Evolutionary conservation across 2,797 vertebrate species (phyloP), one percentile per base, ranked within the genome.

Genomic region (Aphelocoma californica): DNA sequence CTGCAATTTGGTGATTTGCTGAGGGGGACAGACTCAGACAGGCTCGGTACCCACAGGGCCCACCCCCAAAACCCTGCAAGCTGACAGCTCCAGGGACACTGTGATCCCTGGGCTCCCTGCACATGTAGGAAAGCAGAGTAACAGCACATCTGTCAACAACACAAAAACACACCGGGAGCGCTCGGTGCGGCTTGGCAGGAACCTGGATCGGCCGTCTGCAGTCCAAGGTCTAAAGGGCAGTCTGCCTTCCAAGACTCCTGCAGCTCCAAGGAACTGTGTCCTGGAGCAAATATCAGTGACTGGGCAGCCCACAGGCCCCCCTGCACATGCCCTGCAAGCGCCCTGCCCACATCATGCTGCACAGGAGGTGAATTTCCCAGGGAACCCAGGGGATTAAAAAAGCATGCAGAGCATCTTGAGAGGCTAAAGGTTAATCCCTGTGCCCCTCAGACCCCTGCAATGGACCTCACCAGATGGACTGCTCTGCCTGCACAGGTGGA

Each of bases 281-380:
- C 83, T 47, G 45, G 32, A 60, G 81, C 4, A 13, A 21, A 40
- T 2, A 9, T 3, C 1, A 0, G 75, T 14, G 60, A 1, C 65
- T 83, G 20, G 9, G 25, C 60, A 69, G 79, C 3, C 1, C 53
- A 3, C 18, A 12, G 72, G 17, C 50, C 7, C 45, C 45, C 45
- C 44, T 0, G 0, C 32, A 40, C 1, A 0, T 0, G 29, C 56
- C 40, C 58, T 40, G 40, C 0, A 0, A 47, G 20, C 7, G 0
- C 42, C 2, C 6, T 32, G 45, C 50, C 64, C 1, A 0, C 50
- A 26, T 4, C 0, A 0, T 31, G 60, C 54, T 32, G 1, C 31
- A 3, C 9, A 0, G 32, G 32, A n/a, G 82, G 47, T 20, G 57
- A 72, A 65, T 20, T 51, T 67, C 48, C 42, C 42, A 8, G 10